Percentiles rank a stretch among this genome's conserved stretches.
These are phyloP conservation scores for Nannospalax galili DNA, from an alignment of 2,113 vertebrate species.

Conservation along the genomic window DNA sequence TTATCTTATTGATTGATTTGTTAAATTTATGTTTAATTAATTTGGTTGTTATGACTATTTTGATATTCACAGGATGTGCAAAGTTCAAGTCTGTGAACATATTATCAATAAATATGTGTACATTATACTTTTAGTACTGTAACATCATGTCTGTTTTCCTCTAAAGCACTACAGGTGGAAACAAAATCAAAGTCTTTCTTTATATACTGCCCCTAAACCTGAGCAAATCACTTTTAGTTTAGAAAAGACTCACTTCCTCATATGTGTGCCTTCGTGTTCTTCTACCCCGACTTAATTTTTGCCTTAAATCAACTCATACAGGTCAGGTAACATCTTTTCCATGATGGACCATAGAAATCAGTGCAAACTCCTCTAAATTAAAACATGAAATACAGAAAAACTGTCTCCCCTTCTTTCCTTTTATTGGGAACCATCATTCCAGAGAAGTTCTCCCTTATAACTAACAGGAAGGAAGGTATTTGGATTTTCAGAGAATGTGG, in stretches of 20 bases:
- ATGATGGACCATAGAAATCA: neutral
- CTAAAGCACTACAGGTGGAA: neutral
- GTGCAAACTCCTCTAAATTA: neutral
- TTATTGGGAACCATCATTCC: neutral
- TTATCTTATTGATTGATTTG: neutral
- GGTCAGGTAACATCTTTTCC: neutral
- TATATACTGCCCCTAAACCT: neutral
- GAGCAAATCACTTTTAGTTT: neutral
- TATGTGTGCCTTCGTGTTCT: neutral
- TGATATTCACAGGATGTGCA: neutral
- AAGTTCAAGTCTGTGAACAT: neutral
- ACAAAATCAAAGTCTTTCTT: neutral
- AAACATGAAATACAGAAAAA: neutral
- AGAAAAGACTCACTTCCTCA: neutral
- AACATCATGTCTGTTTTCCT: neutral
- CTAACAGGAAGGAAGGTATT: neutral
- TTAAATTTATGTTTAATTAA: neutral
- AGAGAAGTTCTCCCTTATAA: too few relatives aligned
- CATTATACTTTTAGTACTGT: neutral
- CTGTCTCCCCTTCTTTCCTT: neutral
- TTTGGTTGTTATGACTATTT: neutral
- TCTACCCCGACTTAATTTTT: neutral
- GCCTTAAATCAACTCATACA: neutral
- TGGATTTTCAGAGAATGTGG: neutral
- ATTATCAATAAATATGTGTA: neutral